A percentile compares a stretch with the other conserved stretches of the same genome.
Conservation (phyloP, 2,113 vertebrate species). For the Rhombomys opimus region DNA sequence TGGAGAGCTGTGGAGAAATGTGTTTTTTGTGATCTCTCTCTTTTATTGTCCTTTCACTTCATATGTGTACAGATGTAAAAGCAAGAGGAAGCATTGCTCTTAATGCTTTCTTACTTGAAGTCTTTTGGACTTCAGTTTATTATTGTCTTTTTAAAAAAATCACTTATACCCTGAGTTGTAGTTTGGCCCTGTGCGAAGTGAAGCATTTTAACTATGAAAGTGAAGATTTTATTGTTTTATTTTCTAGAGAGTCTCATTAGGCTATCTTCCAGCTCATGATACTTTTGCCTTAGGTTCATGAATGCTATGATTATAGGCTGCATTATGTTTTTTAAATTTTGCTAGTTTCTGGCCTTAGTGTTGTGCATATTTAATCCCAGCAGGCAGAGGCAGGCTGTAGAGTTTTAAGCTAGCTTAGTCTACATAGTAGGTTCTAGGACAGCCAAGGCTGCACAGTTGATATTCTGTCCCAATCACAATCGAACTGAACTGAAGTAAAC, state of each 20-base stretch:
- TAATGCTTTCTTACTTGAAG: background rate
- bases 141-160: background rate
- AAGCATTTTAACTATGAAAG: conserved; percentile 36
- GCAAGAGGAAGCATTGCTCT: background rate
- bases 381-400: background rate
- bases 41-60: background rate
- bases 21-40: conserved; percentile 17
- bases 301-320: background rate
- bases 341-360: background rate
- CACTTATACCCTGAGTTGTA: background rate
- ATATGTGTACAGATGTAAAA: conserved; percentile 6
- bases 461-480: background rate
- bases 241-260: background rate
- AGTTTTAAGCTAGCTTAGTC: background rate
- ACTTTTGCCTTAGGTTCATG: background rate
- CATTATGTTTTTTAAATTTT: background rate
- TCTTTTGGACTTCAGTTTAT: conserved; percentile 33
- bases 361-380: background rate
- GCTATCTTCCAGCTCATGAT: background rate
- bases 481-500: background rate
- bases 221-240: background rate
- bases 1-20: background rate
- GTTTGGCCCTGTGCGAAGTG: background rate
- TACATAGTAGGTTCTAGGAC: background rate
- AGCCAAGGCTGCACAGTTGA: background rate